phyloP scores from a whole-genome alignment of 2,888 invertebrate genomes.

The Polyommatus icarus region DNA sequence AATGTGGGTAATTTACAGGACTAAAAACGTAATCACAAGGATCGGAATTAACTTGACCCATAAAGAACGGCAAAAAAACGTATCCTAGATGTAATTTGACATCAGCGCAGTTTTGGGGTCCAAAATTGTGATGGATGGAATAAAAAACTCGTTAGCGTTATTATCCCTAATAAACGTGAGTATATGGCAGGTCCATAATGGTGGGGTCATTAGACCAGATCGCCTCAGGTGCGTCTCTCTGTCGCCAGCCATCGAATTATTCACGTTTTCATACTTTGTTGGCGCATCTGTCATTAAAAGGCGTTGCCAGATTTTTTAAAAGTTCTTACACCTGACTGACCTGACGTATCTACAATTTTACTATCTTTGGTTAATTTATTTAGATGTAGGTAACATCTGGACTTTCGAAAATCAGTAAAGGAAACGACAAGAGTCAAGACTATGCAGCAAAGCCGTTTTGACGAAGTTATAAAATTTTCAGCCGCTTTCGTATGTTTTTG shows the following conservation, averaged over 20 bases:
- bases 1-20: constrained; percentile 20
- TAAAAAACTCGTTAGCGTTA: constrained; percentile 72
- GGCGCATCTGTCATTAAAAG: not conserved
- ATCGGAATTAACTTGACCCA: constrained; percentile 36
- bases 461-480: not conserved
- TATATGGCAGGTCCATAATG: constrained; percentile 63
- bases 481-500: not conserved
- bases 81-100: constrained; percentile 63
- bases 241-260: constrained; percentile 49
- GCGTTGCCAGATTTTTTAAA: not conserved
- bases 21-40: constrained; percentile 22
- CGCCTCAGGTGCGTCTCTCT: constrained; percentile 53
- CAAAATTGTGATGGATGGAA: constrained; percentile 53
- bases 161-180: constrained; percentile 70
- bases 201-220: constrained; percentile 60
- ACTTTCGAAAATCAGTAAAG: no score
- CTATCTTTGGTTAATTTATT: not conserved
- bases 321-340: not conserved
- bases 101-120: constrained; percentile 50
- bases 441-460: no score
- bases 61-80: constrained; percentile 43
- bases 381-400: not conserved
- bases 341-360: not conserved
- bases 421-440: no score
- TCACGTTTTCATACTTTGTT: constrained; percentile 33